Percentiles rank a stretch among this genome's conserved stretches.
phyloP scores from a whole-genome alignment of 2,797 vertebrate species.

The Antrozous pallidus region DNA sequence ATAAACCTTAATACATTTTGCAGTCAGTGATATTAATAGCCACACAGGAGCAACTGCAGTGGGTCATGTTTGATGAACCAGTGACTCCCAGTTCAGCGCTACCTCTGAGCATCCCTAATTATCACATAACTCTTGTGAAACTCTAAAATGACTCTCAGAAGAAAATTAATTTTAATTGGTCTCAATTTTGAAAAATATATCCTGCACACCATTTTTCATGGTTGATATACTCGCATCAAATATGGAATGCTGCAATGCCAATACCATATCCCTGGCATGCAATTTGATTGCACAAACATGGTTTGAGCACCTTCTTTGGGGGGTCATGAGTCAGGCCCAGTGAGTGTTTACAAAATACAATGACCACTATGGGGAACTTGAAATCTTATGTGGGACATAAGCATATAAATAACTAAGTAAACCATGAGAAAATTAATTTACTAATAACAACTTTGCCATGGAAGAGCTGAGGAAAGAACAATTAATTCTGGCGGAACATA shows the following conservation, averaged over 20 bases:
- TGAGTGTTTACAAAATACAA: neutral
- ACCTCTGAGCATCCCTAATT: slow-evolving; percentile 52
- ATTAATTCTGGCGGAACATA: slow-evolving; percentile 8
- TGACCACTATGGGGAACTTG: neutral
- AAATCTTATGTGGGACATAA: neutral
- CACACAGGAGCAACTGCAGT: neutral
- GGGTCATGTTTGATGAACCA: slow-evolving; percentile 32
- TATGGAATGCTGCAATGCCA: neutral
- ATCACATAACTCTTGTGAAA: slow-evolving; percentile 20
- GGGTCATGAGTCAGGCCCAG: neutral
- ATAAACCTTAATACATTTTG: slow-evolving; percentile 55
- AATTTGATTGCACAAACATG: neutral
- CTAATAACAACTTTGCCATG: slow-evolving; percentile 36
- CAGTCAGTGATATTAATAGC: slow-evolving; percentile 41
- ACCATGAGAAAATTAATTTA: slow-evolving; percentile 44
- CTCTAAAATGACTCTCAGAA: slow-evolving; percentile 52
- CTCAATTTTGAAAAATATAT: slow-evolving; percentile 53
- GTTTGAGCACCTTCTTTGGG: neutral
- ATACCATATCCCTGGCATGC: neutral
- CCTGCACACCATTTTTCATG: neutral
- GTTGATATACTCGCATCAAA: neutral
- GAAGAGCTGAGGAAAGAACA: neutral
- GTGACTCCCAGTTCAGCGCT: slow-evolving; percentile 26
- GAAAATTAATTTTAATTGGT: slow-evolving; percentile 69
- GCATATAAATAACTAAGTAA: slow-evolving; percentile 5